Evolutionary conservation across 1,140 invertebrate genomes (phyloP).

Genomic region (Drosophila persimilis): DNA sequence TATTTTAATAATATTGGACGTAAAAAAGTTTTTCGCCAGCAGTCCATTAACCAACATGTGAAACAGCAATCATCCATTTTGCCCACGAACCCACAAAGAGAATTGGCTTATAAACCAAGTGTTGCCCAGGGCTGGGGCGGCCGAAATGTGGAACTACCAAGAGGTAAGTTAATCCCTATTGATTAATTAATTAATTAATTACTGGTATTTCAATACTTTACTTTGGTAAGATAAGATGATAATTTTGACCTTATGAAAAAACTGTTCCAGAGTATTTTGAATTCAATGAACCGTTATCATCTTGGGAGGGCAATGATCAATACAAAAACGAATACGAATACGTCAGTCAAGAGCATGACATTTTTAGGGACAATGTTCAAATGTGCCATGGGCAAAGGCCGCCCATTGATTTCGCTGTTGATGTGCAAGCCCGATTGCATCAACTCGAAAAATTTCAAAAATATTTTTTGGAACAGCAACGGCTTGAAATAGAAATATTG

Average conservation of each 20-base stretch:
- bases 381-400: slow-evolving; percentile 1
- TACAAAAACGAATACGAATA: background rate
- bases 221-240: too few relatives aligned
- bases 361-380: slow-evolving; percentile 2
- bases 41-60: background rate
- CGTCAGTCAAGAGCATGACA: background rate
- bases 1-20: background rate
- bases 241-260: background rate
- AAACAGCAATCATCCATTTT: slow-evolving; percentile 13
- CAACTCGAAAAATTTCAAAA: slow-evolving; percentile 51
- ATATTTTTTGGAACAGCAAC: slow-evolving; percentile 31
- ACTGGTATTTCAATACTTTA: too few relatives aligned
- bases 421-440: slow-evolving; percentile 43
- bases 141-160: slow-evolving; percentile 67
- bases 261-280: slow-evolving; percentile 43
- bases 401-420: slow-evolving; percentile 10
- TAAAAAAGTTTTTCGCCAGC: background rate
- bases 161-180: slow-evolving; percentile 51
- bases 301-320: background rate
- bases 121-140: slow-evolving; percentile 85
- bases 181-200: background rate
- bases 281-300: slow-evolving; percentile 9
- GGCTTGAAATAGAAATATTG: slow-evolving; percentile 1
- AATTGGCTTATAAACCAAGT: slow-evolving; percentile 84
- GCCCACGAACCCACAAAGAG: slow-evolving; percentile 59